A percentile compares a stretch with the other conserved stretches of the same genome.
phyloP scores from a whole-genome alignment of 2,888 invertebrate genomes.

The Leptinotarsa rubiginosa region DNA sequence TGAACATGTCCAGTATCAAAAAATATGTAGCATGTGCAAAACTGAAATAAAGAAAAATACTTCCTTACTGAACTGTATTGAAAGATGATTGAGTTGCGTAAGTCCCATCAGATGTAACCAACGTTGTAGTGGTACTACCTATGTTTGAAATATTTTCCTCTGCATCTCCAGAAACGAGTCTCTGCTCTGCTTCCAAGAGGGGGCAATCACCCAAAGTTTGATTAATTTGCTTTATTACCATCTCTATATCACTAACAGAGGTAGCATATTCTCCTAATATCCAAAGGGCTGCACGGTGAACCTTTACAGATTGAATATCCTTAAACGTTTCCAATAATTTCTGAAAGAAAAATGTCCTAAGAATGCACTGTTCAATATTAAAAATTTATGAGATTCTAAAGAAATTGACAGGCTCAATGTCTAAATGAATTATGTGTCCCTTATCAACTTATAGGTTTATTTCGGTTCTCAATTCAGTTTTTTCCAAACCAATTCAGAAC shows the following conservation, averaged over 20 bases:
- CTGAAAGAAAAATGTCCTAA: slow-evolving; percentile 57
- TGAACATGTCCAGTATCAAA: too few relatives aligned
- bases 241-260: slow-evolving; percentile 79
- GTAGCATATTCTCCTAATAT: slow-evolving; percentile 96
- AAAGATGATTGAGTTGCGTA: slow-evolving; percentile 99
- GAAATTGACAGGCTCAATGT: too few relatives aligned
- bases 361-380: neutral
- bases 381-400: too few relatives aligned
- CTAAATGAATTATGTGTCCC: too few relatives aligned
- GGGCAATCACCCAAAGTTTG: slow-evolving; percentile 77
- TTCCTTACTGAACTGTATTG: slow-evolving; percentile 79
- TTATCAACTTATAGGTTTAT: too few relatives aligned
- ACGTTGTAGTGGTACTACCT: slow-evolving; percentile 64
- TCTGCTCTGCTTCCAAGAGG: slow-evolving; percentile 75
- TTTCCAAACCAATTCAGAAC: too few relatives aligned
- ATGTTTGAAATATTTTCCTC: slow-evolving; percentile 66
- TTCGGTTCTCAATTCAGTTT: too few relatives aligned
- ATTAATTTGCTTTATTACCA: slow-evolving; percentile 80
- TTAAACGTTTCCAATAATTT: slow-evolving; percentile 85
- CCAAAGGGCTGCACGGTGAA: slow-evolving; percentile 96
- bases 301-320: slow-evolving; percentile 89
- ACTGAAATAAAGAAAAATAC: neutral
- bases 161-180: slow-evolving; percentile 79
- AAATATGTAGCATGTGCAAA: slow-evolving; percentile 12
- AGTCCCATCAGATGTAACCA: slow-evolving; percentile 98